These are phyloP conservation scores for Podilymbus podiceps DNA, from an alignment of 2,113 vertebrate species.

Conservation along the genomic window DNA sequence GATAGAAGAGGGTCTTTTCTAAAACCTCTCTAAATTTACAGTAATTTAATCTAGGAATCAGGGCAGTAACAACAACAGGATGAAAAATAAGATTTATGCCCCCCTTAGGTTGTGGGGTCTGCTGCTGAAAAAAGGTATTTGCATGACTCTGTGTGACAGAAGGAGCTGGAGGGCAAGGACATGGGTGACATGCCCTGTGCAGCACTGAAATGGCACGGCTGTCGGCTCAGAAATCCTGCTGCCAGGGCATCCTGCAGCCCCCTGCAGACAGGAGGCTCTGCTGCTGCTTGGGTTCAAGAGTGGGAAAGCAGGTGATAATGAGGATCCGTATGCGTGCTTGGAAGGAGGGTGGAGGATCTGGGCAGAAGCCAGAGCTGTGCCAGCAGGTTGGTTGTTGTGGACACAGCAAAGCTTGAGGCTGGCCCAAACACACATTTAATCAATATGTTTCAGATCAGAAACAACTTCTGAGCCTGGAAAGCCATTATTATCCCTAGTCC, in stretches of 20 bases:
- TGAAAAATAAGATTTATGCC: not conserved
- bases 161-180: not conserved
- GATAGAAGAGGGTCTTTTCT: not conserved
- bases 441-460: slow-evolving; percentile 43
- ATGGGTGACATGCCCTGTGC: not conserved
- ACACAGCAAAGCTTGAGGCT: slow-evolving; percentile 17
- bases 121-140: not conserved
- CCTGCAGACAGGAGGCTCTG: not conserved
- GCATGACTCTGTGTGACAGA: rapidly evolving
- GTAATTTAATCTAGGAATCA: not conserved
- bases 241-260: not conserved
- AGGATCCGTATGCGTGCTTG: not conserved
- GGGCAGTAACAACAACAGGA: not conserved
- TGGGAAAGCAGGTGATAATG: not conserved
- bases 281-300: not conserved
- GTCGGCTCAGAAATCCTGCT: not conserved
- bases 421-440: slow-evolving; percentile 48
- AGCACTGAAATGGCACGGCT: not conserved
- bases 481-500: not conserved
- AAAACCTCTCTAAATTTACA: not conserved
- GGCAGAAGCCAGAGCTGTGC: slow-evolving; percentile 39
- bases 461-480: slow-evolving; percentile 8
- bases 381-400: slow-evolving; percentile 43
- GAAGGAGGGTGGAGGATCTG: not conserved
- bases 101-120: not conserved